These are phyloP conservation scores for Chlamydotis undulata DNA, from an alignment of 2,113 vertebrate genomes.

Conservation along the genomic window DNA sequence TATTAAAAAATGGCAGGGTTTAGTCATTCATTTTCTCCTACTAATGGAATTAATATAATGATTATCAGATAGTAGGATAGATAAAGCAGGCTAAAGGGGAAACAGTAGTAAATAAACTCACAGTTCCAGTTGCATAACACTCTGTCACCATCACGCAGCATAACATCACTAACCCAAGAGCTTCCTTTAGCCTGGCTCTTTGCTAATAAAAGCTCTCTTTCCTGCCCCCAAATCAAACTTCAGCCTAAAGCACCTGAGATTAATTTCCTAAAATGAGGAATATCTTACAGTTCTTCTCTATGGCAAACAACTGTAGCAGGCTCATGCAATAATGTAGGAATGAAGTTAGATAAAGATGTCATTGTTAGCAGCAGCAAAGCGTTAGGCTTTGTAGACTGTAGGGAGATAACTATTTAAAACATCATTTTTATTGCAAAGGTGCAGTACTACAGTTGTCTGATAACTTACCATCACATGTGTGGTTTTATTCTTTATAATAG, in stretches of 20 bases:
- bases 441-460: neutral
- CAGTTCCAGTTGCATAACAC: neutral
- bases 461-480: accelerated
- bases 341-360: neutral
- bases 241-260: neutral
- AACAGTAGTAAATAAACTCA: neutral
- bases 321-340: neutral
- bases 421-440: neutral
- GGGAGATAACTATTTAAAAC: neutral
- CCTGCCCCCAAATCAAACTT: neutral
- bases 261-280: neutral
- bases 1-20: neutral
- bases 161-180: neutral
- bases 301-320: neutral
- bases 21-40: neutral
- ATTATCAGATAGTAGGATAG: neutral
- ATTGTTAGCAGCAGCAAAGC: neutral
- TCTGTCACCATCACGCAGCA: no score
- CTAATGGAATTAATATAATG: neutral
- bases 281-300: neutral
- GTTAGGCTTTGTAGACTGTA: neutral
- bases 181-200: neutral
- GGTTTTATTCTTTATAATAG: neutral
- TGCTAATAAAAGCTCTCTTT: neutral
- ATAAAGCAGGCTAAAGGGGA: neutral